phyloP scores from a whole-genome alignment of 2,888 invertebrate genomes.

The Trilocha varians region DNA sequence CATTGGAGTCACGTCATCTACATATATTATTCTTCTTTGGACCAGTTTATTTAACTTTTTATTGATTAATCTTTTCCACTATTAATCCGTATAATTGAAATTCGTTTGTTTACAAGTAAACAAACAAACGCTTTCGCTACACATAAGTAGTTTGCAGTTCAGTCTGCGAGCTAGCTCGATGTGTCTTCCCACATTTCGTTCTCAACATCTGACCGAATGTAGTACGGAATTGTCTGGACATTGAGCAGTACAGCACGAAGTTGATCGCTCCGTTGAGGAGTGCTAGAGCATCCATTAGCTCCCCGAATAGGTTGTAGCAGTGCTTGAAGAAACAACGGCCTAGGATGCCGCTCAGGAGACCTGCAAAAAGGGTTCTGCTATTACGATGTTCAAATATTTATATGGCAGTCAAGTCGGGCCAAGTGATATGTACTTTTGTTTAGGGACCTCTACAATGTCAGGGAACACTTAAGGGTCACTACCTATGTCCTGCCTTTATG shows the following conservation, averaged over 20 bases:
- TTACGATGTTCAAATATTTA: no score
- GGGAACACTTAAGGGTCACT: no score
- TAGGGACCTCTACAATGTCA: no score
- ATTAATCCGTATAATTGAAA: no score
- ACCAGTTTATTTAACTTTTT: no score
- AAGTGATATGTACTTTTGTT: no score
- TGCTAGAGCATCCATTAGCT: slow-evolving; percentile 91
- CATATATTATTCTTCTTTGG: no score
- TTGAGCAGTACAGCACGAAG: slow-evolving; percentile 94
- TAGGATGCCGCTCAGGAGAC: slow-evolving; percentile 77
- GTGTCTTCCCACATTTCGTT: slow-evolving; percentile 67
- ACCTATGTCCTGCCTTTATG: no score
- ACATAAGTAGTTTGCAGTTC: slow-evolving; percentile 79
- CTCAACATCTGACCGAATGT: slow-evolving; percentile 83
- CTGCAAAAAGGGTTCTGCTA: slow-evolving; percentile 28
- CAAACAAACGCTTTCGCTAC: slow-evolving; percentile 22
- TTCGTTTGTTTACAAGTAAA: slow-evolving; percentile 5
- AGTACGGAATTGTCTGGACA: slow-evolving; percentile 93
- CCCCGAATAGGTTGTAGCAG: slow-evolving; percentile 87
- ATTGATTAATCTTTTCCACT: no score
- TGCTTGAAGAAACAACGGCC: slow-evolving; percentile 82
- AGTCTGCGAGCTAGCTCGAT: slow-evolving; percentile 69
- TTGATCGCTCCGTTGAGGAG: slow-evolving; percentile 94
- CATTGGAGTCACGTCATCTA: no score
- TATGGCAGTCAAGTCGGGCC: no score